Base-by-base conservation (phyloP, 2,113 vertebrate genomes). In the Aix galericulata region DNA sequence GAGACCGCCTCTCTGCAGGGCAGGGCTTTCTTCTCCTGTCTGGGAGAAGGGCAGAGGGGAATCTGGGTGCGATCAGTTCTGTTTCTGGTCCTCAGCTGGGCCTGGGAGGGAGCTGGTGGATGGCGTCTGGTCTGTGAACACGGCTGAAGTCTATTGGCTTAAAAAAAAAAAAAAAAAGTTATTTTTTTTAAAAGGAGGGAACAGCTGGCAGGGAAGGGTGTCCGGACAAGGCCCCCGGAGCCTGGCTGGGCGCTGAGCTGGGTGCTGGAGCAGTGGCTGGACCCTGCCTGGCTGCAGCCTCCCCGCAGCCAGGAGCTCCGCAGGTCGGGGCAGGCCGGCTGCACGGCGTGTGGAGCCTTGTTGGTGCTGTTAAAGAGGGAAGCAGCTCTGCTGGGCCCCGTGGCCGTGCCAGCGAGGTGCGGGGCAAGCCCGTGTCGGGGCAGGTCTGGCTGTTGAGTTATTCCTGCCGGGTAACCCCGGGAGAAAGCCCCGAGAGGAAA, bases 281-380 rank as follows among this genome's bases (percentile, higher is more conserved):
- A 32, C 50, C 56, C 12, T 2, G 23, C 68, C 11, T 0, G 3
- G 7, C 67, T 53, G 17, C 40, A 53, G 13, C 50, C 26, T 64
- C 1, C 1, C 0, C 4, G 16, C 58, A 58, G 16, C 56, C 53
- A 17, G 74, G 66, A 52, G 67, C 5, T 29, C 40, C 9, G 2
- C 67, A 22, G 77, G 62, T 22, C 50, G 1, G 6, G 72, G 71
- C 71, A 50, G 88, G 66, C 69, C 64, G 40, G 32, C 80, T 59
- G 55, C 3, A 0, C 0, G 1, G 68, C 8, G 0, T 38, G 27
- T 9, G 58, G 17, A 46, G 56, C 64, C 88, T 56, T 27, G 36
- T 31, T 56, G 0, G 22, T 67, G 69, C 77, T 23, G 3, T 8
- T 53, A 60, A 23, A 36, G 71, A 14, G 0, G 1, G 59, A 46